These are phyloP conservation scores for Amphimallon solstitiale DNA, from an alignment of 2,888 invertebrate genomes.

Conservation along the genomic window DNA sequence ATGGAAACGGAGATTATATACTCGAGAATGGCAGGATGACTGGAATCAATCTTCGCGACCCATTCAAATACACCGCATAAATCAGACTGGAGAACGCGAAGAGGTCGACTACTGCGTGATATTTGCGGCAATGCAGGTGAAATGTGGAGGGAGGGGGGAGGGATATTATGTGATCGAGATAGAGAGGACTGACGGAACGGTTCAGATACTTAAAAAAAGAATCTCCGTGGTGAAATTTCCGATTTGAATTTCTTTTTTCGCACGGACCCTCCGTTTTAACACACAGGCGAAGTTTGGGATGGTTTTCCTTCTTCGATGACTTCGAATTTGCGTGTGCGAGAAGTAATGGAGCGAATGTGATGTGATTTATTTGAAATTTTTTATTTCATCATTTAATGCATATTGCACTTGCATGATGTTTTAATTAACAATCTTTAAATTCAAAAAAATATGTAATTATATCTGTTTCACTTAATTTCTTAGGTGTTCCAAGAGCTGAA, in stretches of 20 bases:
- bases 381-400: too few relatives aligned
- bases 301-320: not conserved
- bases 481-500: too few relatives aligned
- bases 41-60: constrained; percentile 30
- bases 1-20: constrained; percentile 27
- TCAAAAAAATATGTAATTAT: too few relatives aligned
- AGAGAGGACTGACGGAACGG: not conserved
- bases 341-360: constrained; percentile 8
- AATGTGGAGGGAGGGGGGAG: not conserved
- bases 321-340: not conserved
- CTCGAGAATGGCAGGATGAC: constrained; percentile 24
- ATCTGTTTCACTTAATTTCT: too few relatives aligned
- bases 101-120: constrained; percentile 1
- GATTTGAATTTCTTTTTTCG: not conserved
- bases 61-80: constrained; percentile 30
- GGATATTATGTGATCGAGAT: constrained; percentile 7
- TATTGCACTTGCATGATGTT: too few relatives aligned
- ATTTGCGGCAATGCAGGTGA: constrained; percentile 4
- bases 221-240: constrained; percentile 4
- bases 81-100: constrained; percentile 15
- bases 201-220: constrained; percentile 14
- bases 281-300: not conserved
- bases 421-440: too few relatives aligned
- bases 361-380: constrained; percentile 26
- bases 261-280: not conserved